These are phyloP conservation scores for Propithecus coquereli DNA, from an alignment of 2,113 vertebrate species.

Conservation along the genomic window DNA sequence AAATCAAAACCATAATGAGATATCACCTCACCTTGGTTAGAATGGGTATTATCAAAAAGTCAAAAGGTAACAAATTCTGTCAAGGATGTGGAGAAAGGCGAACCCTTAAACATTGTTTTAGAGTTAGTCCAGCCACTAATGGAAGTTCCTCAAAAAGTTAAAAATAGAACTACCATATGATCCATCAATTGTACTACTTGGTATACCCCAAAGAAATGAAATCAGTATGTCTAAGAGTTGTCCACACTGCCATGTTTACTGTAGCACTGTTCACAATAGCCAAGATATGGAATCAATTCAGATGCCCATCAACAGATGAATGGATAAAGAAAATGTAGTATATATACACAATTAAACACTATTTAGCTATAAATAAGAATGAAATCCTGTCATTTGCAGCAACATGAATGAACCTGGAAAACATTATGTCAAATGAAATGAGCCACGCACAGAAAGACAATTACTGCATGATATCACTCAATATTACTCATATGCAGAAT, in stretches of 20 bases:
- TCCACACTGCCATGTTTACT: background rate
- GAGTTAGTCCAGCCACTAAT: background rate
- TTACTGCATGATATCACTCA: background rate
- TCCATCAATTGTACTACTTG: background rate
- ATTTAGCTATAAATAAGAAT: background rate
- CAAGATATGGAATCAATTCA: background rate
- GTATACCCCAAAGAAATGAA: background rate
- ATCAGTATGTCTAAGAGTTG: background rate
- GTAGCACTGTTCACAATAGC: background rate
- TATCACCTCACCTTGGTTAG: background rate
- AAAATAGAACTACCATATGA: background rate
- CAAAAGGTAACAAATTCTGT: background rate
- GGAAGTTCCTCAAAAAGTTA: background rate
- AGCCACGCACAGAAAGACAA: background rate
- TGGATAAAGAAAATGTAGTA: background rate
- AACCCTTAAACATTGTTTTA: background rate
- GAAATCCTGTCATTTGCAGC: background rate
- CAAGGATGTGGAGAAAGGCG: background rate
- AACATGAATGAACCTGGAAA: background rate
- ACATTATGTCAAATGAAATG: background rate
- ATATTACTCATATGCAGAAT: background rate
- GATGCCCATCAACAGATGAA: background rate
- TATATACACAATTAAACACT: background rate
- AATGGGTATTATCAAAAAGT: background rate
- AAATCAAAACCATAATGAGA: background rate